Evolutionary conservation across 2,888 invertebrate species (phyloP), one percentile per base, ranked within the genome.

Genomic region (Masnerella sp.): DNA sequence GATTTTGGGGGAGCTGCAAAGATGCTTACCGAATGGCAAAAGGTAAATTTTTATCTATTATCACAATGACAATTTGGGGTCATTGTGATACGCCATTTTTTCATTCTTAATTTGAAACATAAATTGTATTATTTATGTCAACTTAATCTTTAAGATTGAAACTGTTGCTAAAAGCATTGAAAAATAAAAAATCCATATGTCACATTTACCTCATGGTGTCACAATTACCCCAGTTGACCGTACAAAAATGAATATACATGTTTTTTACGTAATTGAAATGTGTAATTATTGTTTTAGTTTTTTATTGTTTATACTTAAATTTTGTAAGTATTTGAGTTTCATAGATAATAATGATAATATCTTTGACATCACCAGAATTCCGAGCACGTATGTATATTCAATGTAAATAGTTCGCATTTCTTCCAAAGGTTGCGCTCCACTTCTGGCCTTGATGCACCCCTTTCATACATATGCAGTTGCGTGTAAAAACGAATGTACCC

Each of bases 21-120:
- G 25, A 72, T 72, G 72, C 40, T 40, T 38, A 72, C 72, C 54
- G 72, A 72, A 22, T 72, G 72, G 72, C 72, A 72, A 54, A 72
- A 72, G 65, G 72, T 71, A 36, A 71, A 17, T 51, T 12, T 25
- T 25, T 25, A 25, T 25, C 7, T 25, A 25, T 5, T n/a, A n/a
- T n/a, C n/a, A n/a, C n/a, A n/a, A n/a, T n/a, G n/a, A n/a, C n/a
- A n/a, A n/a, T n/a, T n/a, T n/a, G n/a, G n/a, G n/a, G n/a, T n/a
- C n/a, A n/a, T n/a, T n/a, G n/a, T n/a, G n/a, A n/a, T n/a, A n/a
- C n/a, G n/a, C n/a, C n/a, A n/a, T n/a, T n/a, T n/a, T n/a, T n/a
- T n/a, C n/a, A n/a, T n/a, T n/a, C n/a, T n/a, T n/a, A n/a, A n/a
- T n/a, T n/a, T n/a, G n/a, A n/a, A n/a, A n/a, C n/a, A n/a, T n/a